These are phyloP conservation scores for Nesogale talazaci DNA, from an alignment of 2,113 vertebrate species.

Conservation along the genomic window DNA sequence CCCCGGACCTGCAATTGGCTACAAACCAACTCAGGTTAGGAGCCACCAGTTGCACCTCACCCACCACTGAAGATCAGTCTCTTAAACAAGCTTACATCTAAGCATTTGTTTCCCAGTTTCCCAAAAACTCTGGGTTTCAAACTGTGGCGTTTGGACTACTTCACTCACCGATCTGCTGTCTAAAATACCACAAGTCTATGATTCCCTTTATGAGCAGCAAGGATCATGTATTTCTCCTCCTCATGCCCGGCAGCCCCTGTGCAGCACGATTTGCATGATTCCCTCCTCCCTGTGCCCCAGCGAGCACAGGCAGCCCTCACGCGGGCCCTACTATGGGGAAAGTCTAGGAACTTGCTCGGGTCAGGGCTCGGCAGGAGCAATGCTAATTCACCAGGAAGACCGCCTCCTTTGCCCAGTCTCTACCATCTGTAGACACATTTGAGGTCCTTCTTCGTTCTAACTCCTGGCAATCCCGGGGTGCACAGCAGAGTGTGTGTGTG, in stretches of 20 bases:
- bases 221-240: conserved; percentile 5
- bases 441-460: not conserved
- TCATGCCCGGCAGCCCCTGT: not conserved
- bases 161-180: conserved; percentile 30
- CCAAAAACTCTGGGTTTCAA: conserved; percentile 15
- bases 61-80: not conserved
- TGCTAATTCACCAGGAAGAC: conserved; percentile 5
- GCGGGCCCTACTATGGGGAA: not conserved
- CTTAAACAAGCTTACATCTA: not conserved
- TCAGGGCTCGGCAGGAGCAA: not conserved
- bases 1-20: not conserved
- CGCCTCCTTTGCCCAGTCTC: conserved; percentile 7
- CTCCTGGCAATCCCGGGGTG: no score
- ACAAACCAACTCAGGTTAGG: conserved; percentile 6
- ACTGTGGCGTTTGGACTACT: not conserved
- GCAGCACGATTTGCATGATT: conserved; percentile 7
- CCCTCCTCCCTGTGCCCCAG: no score
- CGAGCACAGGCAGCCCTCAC: not conserved
- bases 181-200: conserved; percentile 43
- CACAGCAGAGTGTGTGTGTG: no score
- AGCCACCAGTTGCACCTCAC: conserved; percentile 5
- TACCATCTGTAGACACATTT: not conserved
- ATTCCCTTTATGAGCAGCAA: conserved; percentile 17
- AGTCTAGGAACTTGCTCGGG: conserved; percentile 10
- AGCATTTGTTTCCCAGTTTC: conserved; percentile 32